phyloP scores from a whole-genome alignment of 2,797 vertebrate genomes.

The Tolypeutes matacus region DNA sequence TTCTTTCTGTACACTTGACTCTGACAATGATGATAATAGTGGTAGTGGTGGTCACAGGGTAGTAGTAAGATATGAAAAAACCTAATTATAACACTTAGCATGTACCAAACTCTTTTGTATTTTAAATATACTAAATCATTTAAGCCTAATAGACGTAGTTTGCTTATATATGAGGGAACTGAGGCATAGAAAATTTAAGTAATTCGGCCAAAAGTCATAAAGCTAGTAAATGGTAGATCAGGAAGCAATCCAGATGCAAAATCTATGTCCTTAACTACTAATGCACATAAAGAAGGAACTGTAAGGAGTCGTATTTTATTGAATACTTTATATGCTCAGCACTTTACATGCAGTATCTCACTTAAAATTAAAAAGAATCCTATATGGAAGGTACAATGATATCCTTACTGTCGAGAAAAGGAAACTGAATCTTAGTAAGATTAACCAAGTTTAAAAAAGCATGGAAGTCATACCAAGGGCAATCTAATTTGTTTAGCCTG shows the following conservation, averaged over 20 bases:
- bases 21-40: neutral
- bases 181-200: conserved; percentile 24
- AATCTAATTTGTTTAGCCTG: neutral
- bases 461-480: neutral
- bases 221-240: neutral
- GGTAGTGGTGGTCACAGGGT: neutral
- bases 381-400: neutral
- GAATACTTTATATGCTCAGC: neutral
- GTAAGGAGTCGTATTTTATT: neutral
- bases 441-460: neutral
- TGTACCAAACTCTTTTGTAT: neutral
- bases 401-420: neutral
- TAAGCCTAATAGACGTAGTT: neutral
- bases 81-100: neutral
- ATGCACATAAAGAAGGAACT: neutral
- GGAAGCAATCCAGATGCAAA: neutral
- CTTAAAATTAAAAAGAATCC: neutral
- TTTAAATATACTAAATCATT: neutral
- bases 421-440: neutral
- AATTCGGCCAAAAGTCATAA: neutral
- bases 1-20: neutral
- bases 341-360: neutral
- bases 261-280: neutral
- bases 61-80: neutral
- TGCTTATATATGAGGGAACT: neutral